Conservation (phyloP, 2,888 invertebrate species). For the Brassicogethes aeneus region DNA sequence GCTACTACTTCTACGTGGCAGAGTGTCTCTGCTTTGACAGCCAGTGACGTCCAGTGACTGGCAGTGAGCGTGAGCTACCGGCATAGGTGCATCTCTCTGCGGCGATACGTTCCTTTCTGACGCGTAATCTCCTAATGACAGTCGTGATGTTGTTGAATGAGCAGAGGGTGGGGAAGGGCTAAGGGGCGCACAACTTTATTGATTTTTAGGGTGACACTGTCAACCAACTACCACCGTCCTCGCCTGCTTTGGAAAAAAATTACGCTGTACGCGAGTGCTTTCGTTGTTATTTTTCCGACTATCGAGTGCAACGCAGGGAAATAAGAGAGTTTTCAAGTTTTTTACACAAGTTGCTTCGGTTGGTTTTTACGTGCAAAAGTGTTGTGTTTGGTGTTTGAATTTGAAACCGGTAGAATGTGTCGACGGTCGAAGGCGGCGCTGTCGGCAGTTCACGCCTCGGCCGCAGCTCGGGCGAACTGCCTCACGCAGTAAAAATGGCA, state of each 20-base stretch:
- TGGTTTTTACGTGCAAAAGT: constrained; percentile 24
- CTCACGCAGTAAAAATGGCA: constrained; percentile 46
- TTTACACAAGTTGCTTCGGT: constrained; percentile 11
- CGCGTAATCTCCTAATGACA: constrained; percentile 35
- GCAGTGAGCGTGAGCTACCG: constrained; percentile 5
- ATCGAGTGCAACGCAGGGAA: constrained; percentile 12
- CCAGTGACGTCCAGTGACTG: too few species aligned
- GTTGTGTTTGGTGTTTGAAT: constrained; percentile 34
- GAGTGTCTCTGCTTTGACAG: too few species aligned
- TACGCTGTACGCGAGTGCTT: constrained; percentile 34
- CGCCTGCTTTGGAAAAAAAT: constrained; percentile 44
- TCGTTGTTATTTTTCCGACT: constrained; percentile 6
- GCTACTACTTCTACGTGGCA: too few species aligned
- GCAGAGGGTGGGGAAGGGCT: constrained; percentile 40
- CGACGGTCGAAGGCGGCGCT: constrained; percentile 30
- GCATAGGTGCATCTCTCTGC: constrained; percentile 7
- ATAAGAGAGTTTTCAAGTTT: constrained; percentile 17
- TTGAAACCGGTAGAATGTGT: constrained; percentile 40
- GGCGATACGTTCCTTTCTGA: constrained; percentile 17
- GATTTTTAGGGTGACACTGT: constrained; percentile 61
- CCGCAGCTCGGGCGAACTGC: constrained; percentile 34
- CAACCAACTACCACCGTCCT: constrained; percentile 50
- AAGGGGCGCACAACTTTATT: constrained; percentile 49
- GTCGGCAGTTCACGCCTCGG: constrained; percentile 35
- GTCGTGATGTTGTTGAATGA: constrained; percentile 39